A percentile compares a stretch with the other conserved stretches of the same genome.
Conservation (phyloP, 1,140 invertebrate genomes). For the Druon quercuslanigerum region DNA sequence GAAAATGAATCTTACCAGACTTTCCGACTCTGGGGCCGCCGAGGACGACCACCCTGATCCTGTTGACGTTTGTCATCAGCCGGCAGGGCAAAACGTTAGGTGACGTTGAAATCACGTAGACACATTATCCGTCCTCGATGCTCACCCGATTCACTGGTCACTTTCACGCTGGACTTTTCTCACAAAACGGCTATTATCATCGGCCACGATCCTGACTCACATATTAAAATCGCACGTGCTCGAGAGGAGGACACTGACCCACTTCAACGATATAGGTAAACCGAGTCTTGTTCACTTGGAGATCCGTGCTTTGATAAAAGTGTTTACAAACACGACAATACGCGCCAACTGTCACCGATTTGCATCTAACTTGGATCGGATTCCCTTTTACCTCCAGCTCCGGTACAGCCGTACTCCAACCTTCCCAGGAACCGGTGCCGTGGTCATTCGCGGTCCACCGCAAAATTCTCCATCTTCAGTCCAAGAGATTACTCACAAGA, state of each 20-base stretch:
- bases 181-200: slow-evolving; percentile 5
- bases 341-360: slow-evolving; percentile 32
- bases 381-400: slow-evolving; percentile 30
- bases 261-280: slow-evolving; percentile 37
- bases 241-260: slow-evolving; percentile 44
- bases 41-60: slow-evolving; percentile 83
- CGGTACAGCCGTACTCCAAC: not conserved
- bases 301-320: slow-evolving; percentile 26
- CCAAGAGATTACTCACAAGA: not conserved
- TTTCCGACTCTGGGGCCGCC: slow-evolving; percentile 82
- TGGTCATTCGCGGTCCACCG: slow-evolving; percentile 12
- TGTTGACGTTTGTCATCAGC: slow-evolving; percentile 80
- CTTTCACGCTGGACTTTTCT: slow-evolving; percentile 25
- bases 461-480: not conserved
- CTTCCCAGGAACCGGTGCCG: slow-evolving; percentile 20
- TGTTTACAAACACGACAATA: slow-evolving; percentile 31
- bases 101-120: slow-evolving; percentile 45
- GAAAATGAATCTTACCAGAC: slow-evolving; percentile 77
- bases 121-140: slow-evolving; percentile 29
- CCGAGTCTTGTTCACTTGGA: slow-evolving; percentile 29
- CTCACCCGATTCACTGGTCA: slow-evolving; percentile 15
- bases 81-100: slow-evolving; percentile 47
- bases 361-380: slow-evolving; percentile 31
- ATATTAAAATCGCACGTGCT: slow-evolving; percentile 45
- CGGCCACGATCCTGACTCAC: slow-evolving; percentile 44